Evolutionary conservation across 92 coral and sea anemone genomes (phyloP).

Genomic region (Phymanthus crucifer): DNA sequence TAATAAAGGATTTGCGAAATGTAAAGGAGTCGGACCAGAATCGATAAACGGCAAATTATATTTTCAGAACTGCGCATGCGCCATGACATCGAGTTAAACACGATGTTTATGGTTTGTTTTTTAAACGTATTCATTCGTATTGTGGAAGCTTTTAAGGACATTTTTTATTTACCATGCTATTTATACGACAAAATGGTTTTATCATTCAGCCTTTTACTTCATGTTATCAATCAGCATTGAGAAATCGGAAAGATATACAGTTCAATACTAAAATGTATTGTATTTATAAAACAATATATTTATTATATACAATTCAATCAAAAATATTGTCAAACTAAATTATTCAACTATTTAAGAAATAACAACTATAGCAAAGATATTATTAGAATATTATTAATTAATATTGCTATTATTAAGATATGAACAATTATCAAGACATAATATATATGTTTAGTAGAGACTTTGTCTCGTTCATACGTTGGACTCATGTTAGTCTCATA

Average conservation of each 20-base stretch:
- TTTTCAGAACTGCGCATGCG: not conserved
- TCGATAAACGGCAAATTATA: not conserved
- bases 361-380: not conserved
- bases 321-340: not conserved
- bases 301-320: not conserved
- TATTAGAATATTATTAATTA: slow-evolving; percentile 3
- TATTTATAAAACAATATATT: not conserved
- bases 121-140: too few species aligned
- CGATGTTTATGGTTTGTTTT: not conserved
- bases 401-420: not conserved
- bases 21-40: not conserved
- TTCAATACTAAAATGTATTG: not conserved
- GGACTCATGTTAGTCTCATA: not conserved
- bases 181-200: too few species aligned
- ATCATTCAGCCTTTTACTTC: not conserved
- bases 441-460: slow-evolving; percentile 20
- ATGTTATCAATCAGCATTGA: not conserved
- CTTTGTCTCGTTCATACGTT: slow-evolving; percentile 30
- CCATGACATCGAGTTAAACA: not conserved
- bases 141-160: too few species aligned
- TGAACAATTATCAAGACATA: not conserved
- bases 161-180: too few species aligned
- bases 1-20: not conserved
- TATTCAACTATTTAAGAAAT: not conserved
- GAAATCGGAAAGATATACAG: not conserved